These are phyloP conservation scores for Alloplasta piceator DNA, from an alignment of 2,888 invertebrate species.

Conservation along the genomic window DNA sequence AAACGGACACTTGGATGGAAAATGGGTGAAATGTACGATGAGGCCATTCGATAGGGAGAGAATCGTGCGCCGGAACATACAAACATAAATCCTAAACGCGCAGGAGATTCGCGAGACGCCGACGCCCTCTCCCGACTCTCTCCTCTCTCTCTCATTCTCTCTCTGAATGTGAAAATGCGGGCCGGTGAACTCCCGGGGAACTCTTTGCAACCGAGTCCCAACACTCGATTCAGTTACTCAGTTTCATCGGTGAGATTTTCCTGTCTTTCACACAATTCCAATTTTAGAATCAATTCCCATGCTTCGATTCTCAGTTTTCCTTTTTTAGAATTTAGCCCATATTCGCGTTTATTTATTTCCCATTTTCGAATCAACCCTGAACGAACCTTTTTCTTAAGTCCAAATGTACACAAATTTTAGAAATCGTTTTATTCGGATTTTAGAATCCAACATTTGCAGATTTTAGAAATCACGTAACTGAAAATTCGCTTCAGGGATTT, in stretches of 20 bases:
- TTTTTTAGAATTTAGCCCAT: no score
- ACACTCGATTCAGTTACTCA: slow-evolving; percentile 6
- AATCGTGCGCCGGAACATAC: no score
- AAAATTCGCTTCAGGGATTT: no score
- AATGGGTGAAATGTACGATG: no score
- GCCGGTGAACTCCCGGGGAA: slow-evolving; percentile 62
- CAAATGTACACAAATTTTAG: neutral
- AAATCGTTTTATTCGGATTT: neutral
- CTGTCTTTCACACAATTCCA: neutral
- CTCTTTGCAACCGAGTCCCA: slow-evolving; percentile 41
- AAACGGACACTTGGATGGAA: no score
- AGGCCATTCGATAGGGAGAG: no score
- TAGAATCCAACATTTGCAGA: neutral
- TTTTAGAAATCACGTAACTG: neutral
- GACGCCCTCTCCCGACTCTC: slow-evolving; percentile 24
- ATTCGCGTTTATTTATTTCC: no score
- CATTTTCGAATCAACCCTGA: no score
- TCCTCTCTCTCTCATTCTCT: slow-evolving; percentile 13
- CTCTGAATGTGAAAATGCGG: slow-evolving; percentile 36
- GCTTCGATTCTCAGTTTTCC: no score
- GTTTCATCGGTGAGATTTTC: neutral
- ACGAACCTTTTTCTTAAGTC: no score
- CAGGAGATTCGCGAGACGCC: slow-evolving; percentile 22
- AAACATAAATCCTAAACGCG: no score
- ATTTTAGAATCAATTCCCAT: neutral